Evolutionary conservation across 2,113 vertebrate genomes (phyloP), one percentile per base, ranked within the genome.

Genomic region (Apeltes quadracus): DNA sequence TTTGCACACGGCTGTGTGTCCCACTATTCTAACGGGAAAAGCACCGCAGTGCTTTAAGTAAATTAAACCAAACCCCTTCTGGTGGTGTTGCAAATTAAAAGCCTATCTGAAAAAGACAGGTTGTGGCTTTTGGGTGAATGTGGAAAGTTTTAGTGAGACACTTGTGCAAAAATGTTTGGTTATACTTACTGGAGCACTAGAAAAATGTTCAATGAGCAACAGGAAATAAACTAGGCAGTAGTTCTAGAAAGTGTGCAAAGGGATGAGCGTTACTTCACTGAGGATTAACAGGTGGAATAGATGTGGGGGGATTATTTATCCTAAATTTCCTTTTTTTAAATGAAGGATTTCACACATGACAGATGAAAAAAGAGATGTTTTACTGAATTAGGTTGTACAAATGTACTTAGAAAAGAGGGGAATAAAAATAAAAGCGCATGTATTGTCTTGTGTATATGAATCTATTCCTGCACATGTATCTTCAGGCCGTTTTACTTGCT

Each of bases 401-500:
- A 25, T 23, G 12, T 36, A 20, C 9, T 4, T 25, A 14, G 13
- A 36, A 34, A 44, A 44, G 38, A 11, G 18, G 16, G 23, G 23
- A 7, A 44, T 43, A 11, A 22, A 36, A 36, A 18, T 18, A 25
- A 50, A 50, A 22, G 32, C 3, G 13, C 25, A 7, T 5, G 20
- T 38, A 9, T 23, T 53, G 7, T 48, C 27, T 29, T 13, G 32
- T 41, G 23, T 18, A n/a, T n/a, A 22, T 48, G 50, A 4, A 16
- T 43, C 18, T 2, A 22, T 32, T 51, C 29, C 15, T 29, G 16
- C 54, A 61, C 61, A 22, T 36, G 1, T 3, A 50, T 63, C 7
- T 48, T 25, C 5, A 43, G 12, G 23, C 9, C 36, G 62, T 72
- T 66, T 76, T 59, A 43, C 54, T n/a, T 20, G 20, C 43, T 46